phyloP scores from a whole-genome alignment of 2,888 invertebrate species.

The Cerastoderma edule region DNA sequence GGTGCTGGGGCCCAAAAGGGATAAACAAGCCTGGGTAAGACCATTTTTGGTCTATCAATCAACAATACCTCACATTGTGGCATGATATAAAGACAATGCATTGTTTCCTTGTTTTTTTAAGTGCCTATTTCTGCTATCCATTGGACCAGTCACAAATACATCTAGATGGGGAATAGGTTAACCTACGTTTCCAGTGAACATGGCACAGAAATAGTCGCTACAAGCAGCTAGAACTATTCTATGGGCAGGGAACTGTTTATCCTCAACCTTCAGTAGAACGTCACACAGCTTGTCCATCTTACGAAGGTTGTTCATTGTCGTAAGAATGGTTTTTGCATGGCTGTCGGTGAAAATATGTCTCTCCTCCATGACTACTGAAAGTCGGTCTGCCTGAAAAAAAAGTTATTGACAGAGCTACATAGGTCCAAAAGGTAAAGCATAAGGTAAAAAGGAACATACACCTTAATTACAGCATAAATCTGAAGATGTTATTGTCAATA shows the following conservation, averaged over 20 bases:
- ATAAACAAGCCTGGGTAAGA: no score
- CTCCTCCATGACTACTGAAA: constrained; percentile 40
- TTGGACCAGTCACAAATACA: no score
- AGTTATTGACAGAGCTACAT: no score
- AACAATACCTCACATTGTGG: no score
- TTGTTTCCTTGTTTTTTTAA: not conserved
- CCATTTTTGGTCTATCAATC: no score
- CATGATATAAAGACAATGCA: not conserved
- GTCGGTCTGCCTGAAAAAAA: not conserved
- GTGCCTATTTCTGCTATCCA: not conserved
- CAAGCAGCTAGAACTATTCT: constrained; percentile 82
- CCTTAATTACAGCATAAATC: no score
- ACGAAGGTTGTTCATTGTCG: constrained; percentile 82
- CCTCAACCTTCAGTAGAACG: constrained; percentile 79
- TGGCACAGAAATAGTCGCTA: constrained; percentile 83
- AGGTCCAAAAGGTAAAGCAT: no score
- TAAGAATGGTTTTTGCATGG: constrained; percentile 81
- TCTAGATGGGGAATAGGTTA: no score
- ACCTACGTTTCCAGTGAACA: constrained; percentile 83
- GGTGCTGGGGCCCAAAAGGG: no score
- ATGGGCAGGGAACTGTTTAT: constrained; percentile 80
- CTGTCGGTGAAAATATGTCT: constrained; percentile 80
- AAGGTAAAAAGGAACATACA: no score
- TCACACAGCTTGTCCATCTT: constrained; percentile 81
- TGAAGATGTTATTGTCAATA: no score